Evolutionary conservation across 2,113 vertebrate genomes (phyloP).

Genomic region (Stigmatopora nigra): DNA sequence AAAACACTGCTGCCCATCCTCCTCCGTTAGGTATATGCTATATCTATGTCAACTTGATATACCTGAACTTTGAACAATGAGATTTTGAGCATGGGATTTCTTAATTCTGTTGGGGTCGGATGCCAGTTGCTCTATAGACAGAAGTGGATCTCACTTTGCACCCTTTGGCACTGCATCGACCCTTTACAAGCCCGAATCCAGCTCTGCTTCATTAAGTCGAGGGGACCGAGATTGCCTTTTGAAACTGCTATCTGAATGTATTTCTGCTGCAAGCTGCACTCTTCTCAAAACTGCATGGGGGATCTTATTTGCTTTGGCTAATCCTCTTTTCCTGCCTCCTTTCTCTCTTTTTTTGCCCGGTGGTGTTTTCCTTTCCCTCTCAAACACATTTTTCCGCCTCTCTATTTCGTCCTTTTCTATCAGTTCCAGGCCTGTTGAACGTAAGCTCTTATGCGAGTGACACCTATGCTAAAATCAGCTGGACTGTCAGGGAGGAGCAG

Average conservation of each 20-base stretch:
- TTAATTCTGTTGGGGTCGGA: constrained; percentile 29
- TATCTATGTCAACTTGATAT: constrained; percentile 18
- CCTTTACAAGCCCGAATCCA: constrained; percentile 49
- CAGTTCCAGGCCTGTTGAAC: constrained; percentile 68
- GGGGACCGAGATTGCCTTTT: constrained; percentile 34
- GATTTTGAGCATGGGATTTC: constrained; percentile 15
- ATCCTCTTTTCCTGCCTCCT: constrained; percentile 59
- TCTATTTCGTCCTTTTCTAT: constrained; percentile 46
- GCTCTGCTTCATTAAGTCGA: constrained; percentile 56
- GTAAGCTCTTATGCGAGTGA: constrained; percentile 71
- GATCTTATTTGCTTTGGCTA: constrained; percentile 58
- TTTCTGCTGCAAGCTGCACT: constrained; percentile 37
- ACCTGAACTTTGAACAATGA: constrained; percentile 41
- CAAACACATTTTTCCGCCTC: constrained; percentile 34
- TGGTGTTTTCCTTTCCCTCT: constrained; percentile 38
- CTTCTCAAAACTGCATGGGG: constrained; percentile 44
- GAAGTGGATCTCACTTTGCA: constrained; percentile 41
- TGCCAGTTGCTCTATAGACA: constrained; percentile 40
- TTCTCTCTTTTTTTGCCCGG: constrained; percentile 37
- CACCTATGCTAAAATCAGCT: constrained; percentile 75
- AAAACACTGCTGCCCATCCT: constrained; percentile 46
- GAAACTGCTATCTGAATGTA: constrained; percentile 53
- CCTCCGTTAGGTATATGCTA: constrained; percentile 46
- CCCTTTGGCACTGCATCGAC: constrained; percentile 41
- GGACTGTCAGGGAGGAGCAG: constrained; percentile 63